Evolutionary conservation across 2,888 invertebrate species (phyloP).

Genomic region (Ypsolopha scabrella): DNA sequence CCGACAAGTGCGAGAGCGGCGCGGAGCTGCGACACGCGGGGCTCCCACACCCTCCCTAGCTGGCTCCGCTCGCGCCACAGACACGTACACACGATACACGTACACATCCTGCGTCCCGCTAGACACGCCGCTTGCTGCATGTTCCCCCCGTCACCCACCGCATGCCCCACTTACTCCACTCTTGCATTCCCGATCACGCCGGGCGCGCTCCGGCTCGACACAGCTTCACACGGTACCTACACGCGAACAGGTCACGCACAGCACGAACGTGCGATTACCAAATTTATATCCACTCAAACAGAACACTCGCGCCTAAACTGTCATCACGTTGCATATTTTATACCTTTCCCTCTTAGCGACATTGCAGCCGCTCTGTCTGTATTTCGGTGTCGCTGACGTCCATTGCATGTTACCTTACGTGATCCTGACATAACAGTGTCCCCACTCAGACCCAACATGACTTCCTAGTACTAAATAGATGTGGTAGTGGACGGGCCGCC

Average conservation of each 20-base stretch:
- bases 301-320: slow-evolving; percentile 55
- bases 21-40: slow-evolving; percentile 41
- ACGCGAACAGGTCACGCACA: slow-evolving; percentile 62
- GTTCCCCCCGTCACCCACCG: slow-evolving; percentile 45
- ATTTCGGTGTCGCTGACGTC: slow-evolving; percentile 52
- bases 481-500: slow-evolving; percentile 37
- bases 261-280: slow-evolving; percentile 23
- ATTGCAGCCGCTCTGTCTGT: slow-evolving; percentile 49
- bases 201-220: slow-evolving; percentile 47
- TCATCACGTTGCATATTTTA: slow-evolving; percentile 67
- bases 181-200: slow-evolving; percentile 70
- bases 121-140: slow-evolving; percentile 56
- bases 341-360: slow-evolving; percentile 67
- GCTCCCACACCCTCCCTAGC: slow-evolving; percentile 46
- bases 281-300: slow-evolving; percentile 21
- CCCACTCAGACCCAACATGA: slow-evolving; percentile 42
- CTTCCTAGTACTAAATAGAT: slow-evolving; percentile 43
- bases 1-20: slow-evolving; percentile 11
- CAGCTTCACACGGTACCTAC: slow-evolving; percentile 64
- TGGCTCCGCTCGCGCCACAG: slow-evolving; percentile 68
- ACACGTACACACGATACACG: slow-evolving; percentile 38
- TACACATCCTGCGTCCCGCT: slow-evolving; percentile 14
- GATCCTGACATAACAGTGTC: slow-evolving; percentile 43
- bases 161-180: slow-evolving; percentile 59
- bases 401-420: slow-evolving; percentile 54